Base-by-base conservation (phyloP, 2,888 invertebrate species). In the Drosophila dives region DNA sequence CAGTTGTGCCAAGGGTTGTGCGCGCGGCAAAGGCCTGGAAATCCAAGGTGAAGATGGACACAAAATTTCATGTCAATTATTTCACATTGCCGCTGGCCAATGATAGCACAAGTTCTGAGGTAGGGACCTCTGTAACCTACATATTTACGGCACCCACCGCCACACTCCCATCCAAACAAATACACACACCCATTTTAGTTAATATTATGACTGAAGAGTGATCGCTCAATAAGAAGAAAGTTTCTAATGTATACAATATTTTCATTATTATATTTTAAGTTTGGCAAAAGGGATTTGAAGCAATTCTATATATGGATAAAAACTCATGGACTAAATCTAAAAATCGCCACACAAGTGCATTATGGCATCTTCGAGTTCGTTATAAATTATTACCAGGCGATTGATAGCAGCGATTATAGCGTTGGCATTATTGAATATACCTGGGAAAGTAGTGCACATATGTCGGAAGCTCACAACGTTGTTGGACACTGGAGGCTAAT, bases 361-460 rank as follows among this genome's bases (percentile, higher is more conserved):
- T 45, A 45, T 20, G 20, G 42, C 12, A 20, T 20, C 42, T 45
- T 45, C 42, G 20, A 45, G 3, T 20, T 6, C 7, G 20, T 20
- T 20, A 7, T 7, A 3, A 12, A 20, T 12, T 45, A 20, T 20
- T 7, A 12, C 42, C 45, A 20, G 26, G 17, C 26, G 23, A 49
- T 26, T 26, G 49, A 49, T 26, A 26, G 17, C 26, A 49, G 32
- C 15, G 29, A 2, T 54, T 17, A 34, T 23, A 10, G n/a, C 17
- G 6, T 23, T 26, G 23, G 36, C 17, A 11, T 29, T 38, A 40
- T 5, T 15, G 2, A 50, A 12, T 20, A 10, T 78, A 92, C 92
- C 91, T 86, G 50, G 92, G 92, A 70, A 91, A 91, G 71, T 89
- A 71, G 32, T 91, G 90, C 59, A 85, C 76, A 62, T 83, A 81